These are phyloP conservation scores for Trichomalopsis sarcophagae DNA, from an alignment of 1,140 invertebrate species.

Conservation along the genomic window DNA sequence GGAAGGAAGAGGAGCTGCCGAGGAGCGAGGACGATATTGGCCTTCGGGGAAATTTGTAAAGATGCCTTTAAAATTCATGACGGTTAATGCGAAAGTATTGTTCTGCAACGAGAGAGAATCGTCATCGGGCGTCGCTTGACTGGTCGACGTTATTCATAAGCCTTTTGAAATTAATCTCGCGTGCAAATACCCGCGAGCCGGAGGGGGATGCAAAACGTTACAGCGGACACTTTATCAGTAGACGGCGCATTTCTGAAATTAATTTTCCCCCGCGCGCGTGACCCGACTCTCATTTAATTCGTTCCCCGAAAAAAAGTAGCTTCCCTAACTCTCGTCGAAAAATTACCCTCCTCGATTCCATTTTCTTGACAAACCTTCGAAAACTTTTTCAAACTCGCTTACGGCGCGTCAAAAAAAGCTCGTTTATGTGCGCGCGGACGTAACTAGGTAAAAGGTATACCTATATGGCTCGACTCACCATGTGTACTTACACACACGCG, in stretches of 20 bases:
- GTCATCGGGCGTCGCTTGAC: neutral
- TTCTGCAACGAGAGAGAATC: neutral
- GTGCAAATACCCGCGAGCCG: too few species aligned
- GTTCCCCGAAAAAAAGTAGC: neutral
- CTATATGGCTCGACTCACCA: neutral
- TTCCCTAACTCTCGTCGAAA: neutral
- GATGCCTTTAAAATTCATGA: neutral
- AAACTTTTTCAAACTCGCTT: neutral
- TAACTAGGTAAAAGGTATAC: neutral
- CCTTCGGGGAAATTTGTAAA: constrained; percentile 3
- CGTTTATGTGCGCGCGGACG: neutral
- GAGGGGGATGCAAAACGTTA: too few species aligned
- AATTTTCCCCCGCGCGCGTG: neutral
- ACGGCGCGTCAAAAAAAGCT: constrained; percentile 13
- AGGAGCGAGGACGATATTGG: neutral
- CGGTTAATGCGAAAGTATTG: neutral
- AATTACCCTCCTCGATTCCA: neutral
- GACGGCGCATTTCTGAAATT: neutral
- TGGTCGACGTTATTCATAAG: neutral
- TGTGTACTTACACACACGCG: neutral
- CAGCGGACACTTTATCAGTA: neutral
- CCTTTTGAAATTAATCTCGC: neutral
- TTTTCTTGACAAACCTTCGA: neutral
- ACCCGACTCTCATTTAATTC: neutral
- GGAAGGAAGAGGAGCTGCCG: neutral